Evolutionary conservation across 2,888 invertebrate species (phyloP), one percentile per base, ranked within the genome.

Genomic region (Temnothorax rugatulus): DNA sequence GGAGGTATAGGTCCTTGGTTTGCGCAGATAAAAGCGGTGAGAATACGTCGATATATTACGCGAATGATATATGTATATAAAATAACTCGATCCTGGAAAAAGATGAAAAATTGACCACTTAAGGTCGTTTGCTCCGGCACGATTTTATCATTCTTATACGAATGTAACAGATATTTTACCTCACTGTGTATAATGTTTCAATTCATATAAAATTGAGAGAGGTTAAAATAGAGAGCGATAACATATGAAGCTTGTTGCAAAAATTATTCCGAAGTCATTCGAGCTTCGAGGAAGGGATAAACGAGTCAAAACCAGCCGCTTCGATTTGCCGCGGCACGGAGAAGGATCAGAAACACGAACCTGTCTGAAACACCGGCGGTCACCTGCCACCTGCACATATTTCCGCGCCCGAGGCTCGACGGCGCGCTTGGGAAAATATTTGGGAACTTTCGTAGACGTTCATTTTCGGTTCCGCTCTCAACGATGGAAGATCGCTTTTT

Each of bases 361-460:
- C 90, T 90, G 91, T 91, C 91, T 83, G 82, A 84, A 91, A 90
- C 84, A 89, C 81, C 86, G 86, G 82, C 87, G 90, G 83, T 90
- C 90, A 90, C 90, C 91, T 90, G 91, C 91, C 90, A 89, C 90
- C 90, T 90, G 91, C 90, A 83, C 87, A 87, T 87, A 90, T 88
- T 88, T 88, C 84, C 89, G n/a, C 47, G 75, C 76, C 38, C 88
- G 54, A 59, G 83, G 74, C 57, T 64, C 34, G 50, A 68, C 75
- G 75, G 47, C 13, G 38, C 82, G 84, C 90, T 84, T 71, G 83
- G 84, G 75, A 90, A 90, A 90, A 89, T 86, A 89, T 87, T 90
- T 87, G 69, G 75, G 77, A 90, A 87, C 85, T 86, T 87, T 74
- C 79, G 57, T 59, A 41, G 84, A 86, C 29, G 34, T 61, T 50